phyloP scores from a whole-genome alignment of 1,140 invertebrate genomes.

The Asobara japonica region DNA sequence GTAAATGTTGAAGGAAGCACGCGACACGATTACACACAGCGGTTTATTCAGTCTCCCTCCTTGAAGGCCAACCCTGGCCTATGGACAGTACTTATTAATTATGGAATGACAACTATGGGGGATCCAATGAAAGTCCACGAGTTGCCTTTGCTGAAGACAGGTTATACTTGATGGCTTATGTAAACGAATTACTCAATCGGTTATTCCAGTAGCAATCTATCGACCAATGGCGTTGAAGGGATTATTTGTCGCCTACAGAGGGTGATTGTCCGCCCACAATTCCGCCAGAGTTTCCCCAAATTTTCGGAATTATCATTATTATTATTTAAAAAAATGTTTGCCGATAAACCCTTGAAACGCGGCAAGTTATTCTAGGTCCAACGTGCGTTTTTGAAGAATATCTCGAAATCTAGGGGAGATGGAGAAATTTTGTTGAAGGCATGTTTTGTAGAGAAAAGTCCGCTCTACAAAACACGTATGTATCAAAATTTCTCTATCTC shows the following conservation, averaged over 20 bases:
- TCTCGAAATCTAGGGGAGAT: too few species aligned
- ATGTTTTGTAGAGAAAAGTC: too few species aligned
- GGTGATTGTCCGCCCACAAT: too few species aligned
- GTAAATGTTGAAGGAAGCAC: slow-evolving; percentile 2
- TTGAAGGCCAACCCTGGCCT: slow-evolving; percentile 1
- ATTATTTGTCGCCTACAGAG: not conserved
- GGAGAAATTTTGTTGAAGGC: too few species aligned
- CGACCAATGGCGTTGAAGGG: not conserved
- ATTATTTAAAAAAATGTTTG: too few species aligned
- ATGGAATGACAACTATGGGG: not conserved
- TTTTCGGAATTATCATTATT: too few species aligned
- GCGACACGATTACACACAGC: not conserved
- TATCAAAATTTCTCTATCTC: too few species aligned
- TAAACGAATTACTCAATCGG: not conserved
- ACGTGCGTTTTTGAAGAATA: too few species aligned
- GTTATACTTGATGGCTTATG: not conserved
- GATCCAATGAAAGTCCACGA: not conserved
- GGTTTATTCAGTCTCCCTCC: not conserved
- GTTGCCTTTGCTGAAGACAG: not conserved
- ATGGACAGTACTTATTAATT: not conserved
- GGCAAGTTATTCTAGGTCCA: too few species aligned
- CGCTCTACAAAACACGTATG: too few species aligned
- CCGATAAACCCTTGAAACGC: too few species aligned
- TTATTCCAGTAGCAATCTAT: not conserved
- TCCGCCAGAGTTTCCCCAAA: too few species aligned